A percentile compares a stretch with the other conserved stretches of the same genome.
These are phyloP conservation scores for Otis tarda DNA, from an alignment of 2,113 vertebrate species.

Conservation along the genomic window DNA sequence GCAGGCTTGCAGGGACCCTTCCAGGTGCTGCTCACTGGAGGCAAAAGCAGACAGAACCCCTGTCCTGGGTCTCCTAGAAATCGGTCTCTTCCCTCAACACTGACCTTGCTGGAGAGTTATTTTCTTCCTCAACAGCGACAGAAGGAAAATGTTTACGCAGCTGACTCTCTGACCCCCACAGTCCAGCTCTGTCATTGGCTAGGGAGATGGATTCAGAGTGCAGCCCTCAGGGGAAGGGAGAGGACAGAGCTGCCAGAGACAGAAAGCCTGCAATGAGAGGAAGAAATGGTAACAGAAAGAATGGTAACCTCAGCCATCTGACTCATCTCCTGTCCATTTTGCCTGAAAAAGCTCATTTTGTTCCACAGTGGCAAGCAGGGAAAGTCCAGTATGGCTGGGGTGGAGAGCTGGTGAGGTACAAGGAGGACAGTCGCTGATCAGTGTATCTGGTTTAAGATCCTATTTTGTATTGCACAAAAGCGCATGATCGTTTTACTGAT, in stretches of 20 bases:
- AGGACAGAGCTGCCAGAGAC: not conserved
- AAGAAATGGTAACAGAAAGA: not conserved
- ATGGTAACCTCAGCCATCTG: not conserved
- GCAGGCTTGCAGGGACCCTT: not conserved
- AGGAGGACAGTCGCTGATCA: not conserved
- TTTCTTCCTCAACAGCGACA: not conserved
- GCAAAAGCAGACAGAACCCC: not conserved
- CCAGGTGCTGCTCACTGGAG: not conserved
- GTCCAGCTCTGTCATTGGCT: not conserved
- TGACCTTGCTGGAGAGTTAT: not conserved
- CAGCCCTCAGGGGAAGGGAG: not conserved
- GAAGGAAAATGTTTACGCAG: not conserved
- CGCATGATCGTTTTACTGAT: not conserved
- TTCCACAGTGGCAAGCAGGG: not conserved
- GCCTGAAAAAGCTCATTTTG: not conserved
- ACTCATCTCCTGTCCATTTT: not conserved
- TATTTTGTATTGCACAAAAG: not conserved
- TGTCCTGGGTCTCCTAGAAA: not conserved
- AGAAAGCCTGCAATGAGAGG: not conserved
- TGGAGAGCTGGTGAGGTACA: not conserved
- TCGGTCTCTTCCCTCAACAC: not conserved
- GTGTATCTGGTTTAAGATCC: not conserved
- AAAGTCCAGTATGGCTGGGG: not conserved
- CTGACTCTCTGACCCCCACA: not conserved
- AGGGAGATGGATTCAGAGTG: not conserved